These are phyloP conservation scores for Ditylenchus dipsaci DNA, from an alignment of 1,140 invertebrate genomes.

Conservation along the genomic window DNA sequence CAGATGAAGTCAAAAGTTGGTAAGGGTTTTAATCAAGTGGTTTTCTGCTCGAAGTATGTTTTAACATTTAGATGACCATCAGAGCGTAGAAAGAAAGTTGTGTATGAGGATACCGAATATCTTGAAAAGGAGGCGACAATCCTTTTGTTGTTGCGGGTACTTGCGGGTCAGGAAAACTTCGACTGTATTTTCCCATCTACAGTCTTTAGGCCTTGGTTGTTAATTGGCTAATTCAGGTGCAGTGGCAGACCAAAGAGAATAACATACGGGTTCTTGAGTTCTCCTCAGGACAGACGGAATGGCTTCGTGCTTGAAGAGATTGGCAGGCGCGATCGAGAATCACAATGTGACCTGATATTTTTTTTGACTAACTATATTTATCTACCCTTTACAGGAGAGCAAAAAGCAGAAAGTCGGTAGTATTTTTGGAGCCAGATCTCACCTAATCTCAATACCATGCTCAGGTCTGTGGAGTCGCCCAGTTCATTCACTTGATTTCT, in stretches of 20 bases:
- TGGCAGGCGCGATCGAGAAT: not conserved
- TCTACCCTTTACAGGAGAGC: not conserved
- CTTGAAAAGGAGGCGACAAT: not conserved
- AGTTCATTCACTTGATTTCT: not conserved
- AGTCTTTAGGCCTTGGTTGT: not conserved
- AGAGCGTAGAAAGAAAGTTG: not conserved
- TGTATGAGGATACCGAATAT: not conserved
- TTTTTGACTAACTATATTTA: not conserved
- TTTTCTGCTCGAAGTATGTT: no score
- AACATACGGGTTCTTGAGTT: not conserved
- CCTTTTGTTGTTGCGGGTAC: not conserved
- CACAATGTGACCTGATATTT: not conserved
- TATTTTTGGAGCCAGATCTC: not conserved
- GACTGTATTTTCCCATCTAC: not conserved
- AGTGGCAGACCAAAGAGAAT: not conserved
- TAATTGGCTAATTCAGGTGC: not conserved
- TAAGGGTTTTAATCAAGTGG: no score
- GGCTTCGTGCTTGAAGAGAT: not conserved
- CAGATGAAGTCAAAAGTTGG: no score
- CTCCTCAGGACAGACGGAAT: constrained; percentile 2
- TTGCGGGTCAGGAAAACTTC: constrained; percentile 4
- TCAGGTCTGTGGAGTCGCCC: not conserved
- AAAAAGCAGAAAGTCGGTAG: not conserved
- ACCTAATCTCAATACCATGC: not conserved
- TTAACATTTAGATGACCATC: not conserved